phyloP scores from a whole-genome alignment of 92 coral and sea anemone genomes.

The Parazoanthus swiftii region DNA sequence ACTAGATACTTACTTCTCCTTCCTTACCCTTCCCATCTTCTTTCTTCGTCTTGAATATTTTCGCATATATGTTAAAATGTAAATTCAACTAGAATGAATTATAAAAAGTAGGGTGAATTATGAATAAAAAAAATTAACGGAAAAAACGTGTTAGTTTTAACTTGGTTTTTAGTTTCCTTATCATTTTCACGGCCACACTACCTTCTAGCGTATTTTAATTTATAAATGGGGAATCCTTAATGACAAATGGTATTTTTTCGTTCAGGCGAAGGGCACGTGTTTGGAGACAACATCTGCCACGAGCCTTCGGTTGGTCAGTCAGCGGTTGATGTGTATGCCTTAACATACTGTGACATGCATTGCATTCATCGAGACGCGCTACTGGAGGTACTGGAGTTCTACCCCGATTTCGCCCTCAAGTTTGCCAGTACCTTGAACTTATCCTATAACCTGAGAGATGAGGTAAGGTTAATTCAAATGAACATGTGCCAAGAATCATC shows the following conservation, averaged over 20 bases:
- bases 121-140: too few species aligned
- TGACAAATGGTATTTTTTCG: background rate
- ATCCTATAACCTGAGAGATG: conserved; percentile 91
- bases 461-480: conserved; percentile 52
- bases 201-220: too few species aligned
- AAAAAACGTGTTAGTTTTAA: too few species aligned
- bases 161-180: too few species aligned
- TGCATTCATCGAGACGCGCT: conserved; percentile 85
- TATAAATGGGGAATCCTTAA: background rate
- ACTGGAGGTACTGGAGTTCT: conserved; percentile 87
- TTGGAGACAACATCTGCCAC: conserved; percentile 89
- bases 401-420: conserved; percentile 89
- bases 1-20: too few species aligned
- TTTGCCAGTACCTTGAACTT: conserved; percentile 82
- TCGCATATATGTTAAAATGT: too few species aligned
- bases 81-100: too few species aligned
- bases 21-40: too few species aligned
- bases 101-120: too few species aligned
- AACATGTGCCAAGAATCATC: background rate
- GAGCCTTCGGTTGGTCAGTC: conserved; percentile 92
- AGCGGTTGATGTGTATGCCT: conserved; percentile 96
- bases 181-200: too few species aligned
- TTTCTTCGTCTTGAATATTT: too few species aligned
- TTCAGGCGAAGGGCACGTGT: conserved; percentile 92
- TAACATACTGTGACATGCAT: conserved; percentile 91